A percentile compares a stretch with the other conserved stretches of the same genome.
Conservation (phyloP, 2,113 vertebrate species). For the Cariama cristata region DNA sequence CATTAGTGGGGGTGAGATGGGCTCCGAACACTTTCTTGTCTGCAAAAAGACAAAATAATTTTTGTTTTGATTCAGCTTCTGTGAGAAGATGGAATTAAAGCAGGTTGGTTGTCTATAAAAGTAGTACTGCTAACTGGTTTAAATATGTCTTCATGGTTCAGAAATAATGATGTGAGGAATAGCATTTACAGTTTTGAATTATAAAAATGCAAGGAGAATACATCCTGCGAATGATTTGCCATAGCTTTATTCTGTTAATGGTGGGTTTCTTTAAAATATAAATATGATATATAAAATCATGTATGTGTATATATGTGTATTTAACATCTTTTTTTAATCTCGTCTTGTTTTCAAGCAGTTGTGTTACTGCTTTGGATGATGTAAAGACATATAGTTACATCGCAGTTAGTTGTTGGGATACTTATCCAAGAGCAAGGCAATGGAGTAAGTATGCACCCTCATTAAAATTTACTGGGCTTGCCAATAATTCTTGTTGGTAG, state of each 20-base stretch:
- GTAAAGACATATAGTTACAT: neutral
- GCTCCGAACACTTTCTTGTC: neutral
- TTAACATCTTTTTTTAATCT: neutral
- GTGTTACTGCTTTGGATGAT: neutral
- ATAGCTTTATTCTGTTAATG: neutral
- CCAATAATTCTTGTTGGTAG: neutral
- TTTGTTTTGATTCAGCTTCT: constrained; percentile 35
- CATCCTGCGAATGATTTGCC: neutral
- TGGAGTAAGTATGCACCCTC: neutral
- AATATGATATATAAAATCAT: neutral
- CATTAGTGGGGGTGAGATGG: constrained; percentile 10
- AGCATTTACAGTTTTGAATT: constrained; percentile 6
- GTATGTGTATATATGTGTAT: neutral
- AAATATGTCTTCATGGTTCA: constrained; percentile 23
- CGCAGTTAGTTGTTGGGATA: neutral
- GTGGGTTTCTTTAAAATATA: neutral
- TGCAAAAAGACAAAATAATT: constrained; percentile 14
- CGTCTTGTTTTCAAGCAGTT: neutral
- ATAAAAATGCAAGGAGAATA: neutral
- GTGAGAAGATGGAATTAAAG: constrained; percentile 22
- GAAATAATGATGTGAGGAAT: constrained; percentile 25
- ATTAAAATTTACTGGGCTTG: rapidly evolving
- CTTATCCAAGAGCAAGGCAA: too few relatives aligned
- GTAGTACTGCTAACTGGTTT: constrained; percentile 2
- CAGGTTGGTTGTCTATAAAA: constrained; percentile 27